Evolutionary conservation across 2,113 vertebrate species (phyloP).

Genomic region (Cricetomys ansorgei): DNA sequence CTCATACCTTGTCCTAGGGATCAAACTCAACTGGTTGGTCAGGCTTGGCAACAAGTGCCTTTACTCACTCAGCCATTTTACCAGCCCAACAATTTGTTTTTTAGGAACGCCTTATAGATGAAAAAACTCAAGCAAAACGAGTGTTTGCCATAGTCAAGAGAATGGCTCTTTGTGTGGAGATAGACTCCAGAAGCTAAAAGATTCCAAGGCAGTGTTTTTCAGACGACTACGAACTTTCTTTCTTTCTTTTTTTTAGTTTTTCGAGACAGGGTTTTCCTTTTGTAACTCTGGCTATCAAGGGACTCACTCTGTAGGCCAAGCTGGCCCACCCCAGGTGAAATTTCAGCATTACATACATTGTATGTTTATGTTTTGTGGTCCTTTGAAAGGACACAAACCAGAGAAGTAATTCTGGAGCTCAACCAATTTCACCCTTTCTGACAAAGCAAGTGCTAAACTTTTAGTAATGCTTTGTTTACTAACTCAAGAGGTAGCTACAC

Average conservation of each 20-base stretch:
- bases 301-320: too few relatives aligned
- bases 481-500: not conserved
- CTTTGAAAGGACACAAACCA: not conserved
- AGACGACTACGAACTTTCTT: not conserved
- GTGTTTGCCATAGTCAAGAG: not conserved
- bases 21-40: too few relatives aligned
- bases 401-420: not conserved
- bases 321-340: not conserved
- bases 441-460: constrained; percentile 16
- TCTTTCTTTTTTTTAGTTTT: not conserved
- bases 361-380: not conserved
- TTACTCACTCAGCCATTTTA: too few relatives aligned
- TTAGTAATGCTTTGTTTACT: constrained; percentile 35
- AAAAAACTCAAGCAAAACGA: constrained; percentile 44
- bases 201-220: not conserved
- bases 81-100: constrained; percentile 5
- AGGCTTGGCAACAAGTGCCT: too few relatives aligned
- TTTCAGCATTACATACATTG: not conserved
- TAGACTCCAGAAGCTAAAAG: not conserved
- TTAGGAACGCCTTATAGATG: not conserved
- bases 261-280: too few relatives aligned
- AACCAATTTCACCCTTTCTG: not conserved
- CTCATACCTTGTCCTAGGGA: not conserved
- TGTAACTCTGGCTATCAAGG: too few relatives aligned
- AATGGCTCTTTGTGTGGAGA: not conserved